phyloP scores from a whole-genome alignment of 1,140 invertebrate genomes.

The Drosophila orosa region DNA sequence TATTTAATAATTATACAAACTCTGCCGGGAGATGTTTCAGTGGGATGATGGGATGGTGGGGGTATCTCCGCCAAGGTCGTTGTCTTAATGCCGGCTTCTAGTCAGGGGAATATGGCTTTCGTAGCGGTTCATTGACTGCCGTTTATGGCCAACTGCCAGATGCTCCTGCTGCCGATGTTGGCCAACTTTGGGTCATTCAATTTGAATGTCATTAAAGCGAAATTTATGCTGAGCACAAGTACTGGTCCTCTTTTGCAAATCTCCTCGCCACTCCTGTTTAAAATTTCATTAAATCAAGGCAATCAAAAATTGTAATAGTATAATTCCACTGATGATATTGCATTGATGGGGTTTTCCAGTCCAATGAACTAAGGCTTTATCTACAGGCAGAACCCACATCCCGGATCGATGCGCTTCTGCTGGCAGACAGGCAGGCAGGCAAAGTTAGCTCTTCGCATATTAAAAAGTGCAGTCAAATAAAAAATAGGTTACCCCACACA shows the following conservation, averaged over 20 bases:
- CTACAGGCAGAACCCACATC: conserved; percentile 1
- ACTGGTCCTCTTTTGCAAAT: conserved; percentile 30
- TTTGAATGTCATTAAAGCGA: conserved; percentile 67
- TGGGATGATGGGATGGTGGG: background rate
- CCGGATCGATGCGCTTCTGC: conserved; percentile 18
- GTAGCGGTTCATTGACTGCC: conserved; percentile 57
- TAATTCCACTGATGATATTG: conserved; percentile 14
- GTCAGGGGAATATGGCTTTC: conserved; percentile 30
- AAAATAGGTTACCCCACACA: conserved; percentile 32
- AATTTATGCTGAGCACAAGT: conserved; percentile 68
- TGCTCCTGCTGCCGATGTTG: conserved; percentile 24
- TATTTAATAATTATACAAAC: conserved; percentile 80
- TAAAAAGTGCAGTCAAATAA: conserved; percentile 60
- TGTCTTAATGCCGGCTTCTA: conserved; percentile 56
- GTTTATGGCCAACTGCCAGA: conserved; percentile 42
- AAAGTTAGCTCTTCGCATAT: conserved; percentile 39
- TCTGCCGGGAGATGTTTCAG: conserved; percentile 10
- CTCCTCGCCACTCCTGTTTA: background rate
- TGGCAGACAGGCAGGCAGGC: conserved; percentile 1
- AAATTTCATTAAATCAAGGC: conserved; percentile 45
- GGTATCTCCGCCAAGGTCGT: conserved; percentile 51
- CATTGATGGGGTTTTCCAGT: conserved; percentile 46
- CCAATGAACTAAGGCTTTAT: conserved; percentile 32
- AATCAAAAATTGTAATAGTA: conserved; percentile 17
- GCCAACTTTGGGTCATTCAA: conserved; percentile 44